Base-by-base conservation (phyloP, 2,113 vertebrate species). In the Halcyon malimbica region DNA sequence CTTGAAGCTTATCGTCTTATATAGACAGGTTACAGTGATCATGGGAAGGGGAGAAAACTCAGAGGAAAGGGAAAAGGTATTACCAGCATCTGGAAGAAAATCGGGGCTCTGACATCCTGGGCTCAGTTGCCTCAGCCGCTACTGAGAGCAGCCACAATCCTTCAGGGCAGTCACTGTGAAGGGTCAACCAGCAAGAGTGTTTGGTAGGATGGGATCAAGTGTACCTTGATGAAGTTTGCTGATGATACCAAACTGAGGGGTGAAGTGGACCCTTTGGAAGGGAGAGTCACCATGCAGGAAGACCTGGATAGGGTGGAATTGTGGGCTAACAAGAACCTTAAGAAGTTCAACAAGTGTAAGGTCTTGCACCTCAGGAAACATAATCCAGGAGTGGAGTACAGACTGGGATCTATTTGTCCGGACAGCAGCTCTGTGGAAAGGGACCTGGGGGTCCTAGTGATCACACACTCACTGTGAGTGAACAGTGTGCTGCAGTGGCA, bases 81-180 rank as follows among this genome's bases (percentile, higher is more conserved):
- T 86, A 39, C 16, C 25, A 65, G 50, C 37, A 48, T 33, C 12
- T 29, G 29, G 67, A 42, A 63, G 26, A 63, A 93, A 50, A 35
- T n/a, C 13, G 29, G 56, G 54, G 28, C 11, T 89, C 60, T 16
- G 1, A 1, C 1, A 1, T 9, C 11, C 6, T 33, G 11, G 10
- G 31, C 1, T 1, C 54, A 68, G 46, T 35, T 69, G 54, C 18
- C 48, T 69, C 35, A 87, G 18, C 13, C 48, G 8, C 56, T 76
- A 26, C 46, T 1, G 1, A 63, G 35, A 48, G 7, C 39, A 41
- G 46, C 53, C 25, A 0, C 37, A 2, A 0, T 37, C 56, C 41
- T 84, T 67, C 46, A 68, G 11, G 14, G 35, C 2, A 1, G 41
- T 44, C 54, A 35, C 12, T 2, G 0, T 39, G 26, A 76, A 64